Evolutionary conservation across 1,140 invertebrate genomes (phyloP).

Genomic region (Papilio polyxenes): DNA sequence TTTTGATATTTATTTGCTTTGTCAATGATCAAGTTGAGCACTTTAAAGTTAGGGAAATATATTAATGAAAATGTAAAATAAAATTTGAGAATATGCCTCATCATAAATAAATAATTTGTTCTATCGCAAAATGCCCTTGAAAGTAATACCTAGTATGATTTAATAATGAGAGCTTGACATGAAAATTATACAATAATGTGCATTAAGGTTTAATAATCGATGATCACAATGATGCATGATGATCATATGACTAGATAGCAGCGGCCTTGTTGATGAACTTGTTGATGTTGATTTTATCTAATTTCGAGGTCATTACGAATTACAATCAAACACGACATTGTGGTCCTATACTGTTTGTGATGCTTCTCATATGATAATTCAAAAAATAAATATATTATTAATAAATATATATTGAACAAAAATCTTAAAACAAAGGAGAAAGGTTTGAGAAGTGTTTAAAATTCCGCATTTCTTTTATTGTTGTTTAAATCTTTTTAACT

Average conservation of each 20-base stretch:
- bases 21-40: too few relatives aligned
- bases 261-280: background rate
- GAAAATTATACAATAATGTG: background rate
- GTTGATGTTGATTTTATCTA: slow-evolving; percentile 20
- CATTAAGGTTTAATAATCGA: slow-evolving; percentile 3
- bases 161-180: background rate
- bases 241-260: background rate
- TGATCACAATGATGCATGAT: slow-evolving; percentile 14
- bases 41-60: background rate
- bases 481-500: too few relatives aligned
- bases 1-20: too few relatives aligned
- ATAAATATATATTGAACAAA: background rate
- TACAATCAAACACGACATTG: background rate
- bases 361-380: too few relatives aligned
- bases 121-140: background rate
- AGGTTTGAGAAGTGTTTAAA: too few relatives aligned
- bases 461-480: too few relatives aligned
- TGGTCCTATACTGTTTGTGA: background rate
- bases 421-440: too few relatives aligned
- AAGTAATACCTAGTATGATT: background rate
- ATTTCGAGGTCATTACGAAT: slow-evolving; percentile 14
- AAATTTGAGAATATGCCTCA: background rate
- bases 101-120: background rate
- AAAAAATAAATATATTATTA: too few relatives aligned
- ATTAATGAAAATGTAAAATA: background rate